phyloP scores from a whole-genome alignment of 2,888 invertebrate species.

The Leptogaster cylindrica region DNA sequence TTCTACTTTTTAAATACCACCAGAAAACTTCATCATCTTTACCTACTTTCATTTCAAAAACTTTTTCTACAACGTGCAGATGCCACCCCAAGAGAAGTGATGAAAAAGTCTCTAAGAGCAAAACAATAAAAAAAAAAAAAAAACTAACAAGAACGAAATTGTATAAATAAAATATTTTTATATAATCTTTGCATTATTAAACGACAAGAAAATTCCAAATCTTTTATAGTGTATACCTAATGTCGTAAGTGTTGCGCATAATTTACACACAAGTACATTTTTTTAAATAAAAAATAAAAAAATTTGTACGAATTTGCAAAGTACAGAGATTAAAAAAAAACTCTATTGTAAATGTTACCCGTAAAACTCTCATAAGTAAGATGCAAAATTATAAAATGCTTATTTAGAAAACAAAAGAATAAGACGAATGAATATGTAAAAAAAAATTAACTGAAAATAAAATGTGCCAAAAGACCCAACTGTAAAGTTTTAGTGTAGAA shows the following conservation, averaged over 20 bases:
- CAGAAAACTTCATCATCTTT: too few species aligned
- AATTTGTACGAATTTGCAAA: slow-evolving; percentile 3
- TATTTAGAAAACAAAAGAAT: slow-evolving; percentile 10
- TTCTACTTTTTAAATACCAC: too few species aligned
- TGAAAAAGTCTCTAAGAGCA: too few species aligned
- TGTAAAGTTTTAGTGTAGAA: slow-evolving; percentile 31
- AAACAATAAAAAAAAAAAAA: too few species aligned
- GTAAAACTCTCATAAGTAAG: slow-evolving; percentile 5
- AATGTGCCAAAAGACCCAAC: slow-evolving; percentile 44
- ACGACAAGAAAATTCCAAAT: slow-evolving; percentile 26
- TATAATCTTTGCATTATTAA: slow-evolving; percentile 44
- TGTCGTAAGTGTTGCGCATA: slow-evolving; percentile 26
- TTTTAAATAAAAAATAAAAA: slow-evolving; percentile 6
- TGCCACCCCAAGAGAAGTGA: too few species aligned
- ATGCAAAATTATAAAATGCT: slow-evolving; percentile 1
- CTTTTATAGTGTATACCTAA: slow-evolving; percentile 36
- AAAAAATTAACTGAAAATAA: slow-evolving; percentile 19
- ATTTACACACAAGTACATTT: slow-evolving; percentile 19
- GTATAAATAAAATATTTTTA: slow-evolving; percentile 44
- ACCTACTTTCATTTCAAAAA: too few species aligned
- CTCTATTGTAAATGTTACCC: slow-evolving; percentile 23
- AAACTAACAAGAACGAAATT: slow-evolving; percentile 35
- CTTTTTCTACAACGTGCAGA: too few species aligned
- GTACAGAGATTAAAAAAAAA: slow-evolving; percentile 11
- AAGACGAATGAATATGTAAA: too few species aligned